phyloP scores from a whole-genome alignment of 2,888 invertebrate genomes.

The Cheilosia soror region DNA sequence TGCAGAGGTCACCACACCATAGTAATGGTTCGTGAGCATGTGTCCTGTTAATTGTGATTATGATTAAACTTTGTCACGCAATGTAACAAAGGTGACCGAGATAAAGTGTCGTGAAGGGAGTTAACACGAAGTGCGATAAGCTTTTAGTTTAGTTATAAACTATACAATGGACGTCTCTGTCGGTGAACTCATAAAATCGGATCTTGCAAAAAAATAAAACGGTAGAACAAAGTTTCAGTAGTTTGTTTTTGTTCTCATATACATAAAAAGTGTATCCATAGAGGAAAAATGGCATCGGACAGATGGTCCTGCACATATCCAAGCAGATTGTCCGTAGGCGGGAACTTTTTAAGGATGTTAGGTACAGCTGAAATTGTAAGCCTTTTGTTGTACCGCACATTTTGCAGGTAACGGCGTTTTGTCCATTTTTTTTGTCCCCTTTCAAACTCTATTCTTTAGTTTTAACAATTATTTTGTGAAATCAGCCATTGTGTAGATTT shows the following conservation, averaged over 20 bases:
- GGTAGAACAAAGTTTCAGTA: too few species aligned
- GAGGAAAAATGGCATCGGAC: too few species aligned
- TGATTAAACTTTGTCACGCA: slow-evolving; percentile 49
- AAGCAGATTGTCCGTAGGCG: too few species aligned
- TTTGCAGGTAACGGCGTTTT: too few species aligned
- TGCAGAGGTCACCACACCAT: slow-evolving; percentile 34
- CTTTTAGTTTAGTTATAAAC: background rate
- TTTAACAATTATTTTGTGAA: too few species aligned
- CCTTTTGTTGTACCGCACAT: too few species aligned
- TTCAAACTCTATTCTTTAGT: too few species aligned
- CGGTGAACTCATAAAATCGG: background rate
- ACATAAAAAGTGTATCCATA: background rate
- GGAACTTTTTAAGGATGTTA: too few species aligned
- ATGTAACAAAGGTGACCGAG: slow-evolving; percentile 9
- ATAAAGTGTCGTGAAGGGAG: slow-evolving; percentile 6
- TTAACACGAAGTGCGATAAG: background rate
- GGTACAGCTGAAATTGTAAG: too few species aligned
- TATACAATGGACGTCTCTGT: background rate
- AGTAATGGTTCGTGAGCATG: background rate
- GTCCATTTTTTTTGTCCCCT: too few species aligned
- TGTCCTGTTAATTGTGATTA: slow-evolving; percentile 45
- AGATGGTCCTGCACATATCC: too few species aligned
- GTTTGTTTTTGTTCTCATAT: background rate
- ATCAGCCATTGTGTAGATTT: too few species aligned
- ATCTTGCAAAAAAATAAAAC: background rate